These are phyloP conservation scores for Lacerta agilis DNA, from an alignment of 2,797 vertebrate genomes.

Conservation along the genomic window DNA sequence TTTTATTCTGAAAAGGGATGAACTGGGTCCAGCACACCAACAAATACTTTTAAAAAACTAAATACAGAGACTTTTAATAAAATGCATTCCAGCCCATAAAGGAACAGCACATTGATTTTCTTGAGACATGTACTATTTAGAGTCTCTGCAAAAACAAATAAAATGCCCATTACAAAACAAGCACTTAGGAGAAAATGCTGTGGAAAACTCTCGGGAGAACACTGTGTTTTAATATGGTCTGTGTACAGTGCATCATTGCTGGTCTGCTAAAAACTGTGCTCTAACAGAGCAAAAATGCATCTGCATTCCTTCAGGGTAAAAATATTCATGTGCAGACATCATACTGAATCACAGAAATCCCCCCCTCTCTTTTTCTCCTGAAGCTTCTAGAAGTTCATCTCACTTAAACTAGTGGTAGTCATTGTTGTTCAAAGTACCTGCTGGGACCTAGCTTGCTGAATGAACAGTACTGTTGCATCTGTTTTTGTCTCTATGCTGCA, in stretches of 20 bases:
- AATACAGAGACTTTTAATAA: slow-evolving; percentile 41
- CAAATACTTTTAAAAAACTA: fast-evolving
- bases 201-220: slow-evolving; percentile 72
- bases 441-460: neutral
- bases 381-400: slow-evolving; percentile 45
- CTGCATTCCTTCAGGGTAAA: slow-evolving; percentile 77
- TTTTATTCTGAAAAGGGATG: fast-evolving
- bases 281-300: slow-evolving; percentile 79
- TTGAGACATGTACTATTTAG: slow-evolving; percentile 72
- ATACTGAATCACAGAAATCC: slow-evolving; percentile 65
- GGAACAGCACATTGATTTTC: slow-evolving; percentile 65
- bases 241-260: slow-evolving; percentile 78
- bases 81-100: slow-evolving; percentile 36
- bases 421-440: neutral
- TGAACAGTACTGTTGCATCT: neutral
- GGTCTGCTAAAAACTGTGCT: slow-evolving; percentile 67
- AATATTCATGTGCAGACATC: slow-evolving; percentile 77
- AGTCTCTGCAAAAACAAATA: slow-evolving; percentile 69
- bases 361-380: slow-evolving; percentile 60
- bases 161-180: slow-evolving; percentile 78
- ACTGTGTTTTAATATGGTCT: slow-evolving; percentile 80
- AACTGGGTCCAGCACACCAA: neutral
- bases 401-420: slow-evolving; percentile 7
- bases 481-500: neutral
- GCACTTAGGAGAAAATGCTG: slow-evolving; percentile 76